Percentiles rank a stretch among this genome's conserved stretches.
Evolutionary conservation across 1,140 invertebrate species (phyloP).

Genomic region (Ladona fulva): DNA sequence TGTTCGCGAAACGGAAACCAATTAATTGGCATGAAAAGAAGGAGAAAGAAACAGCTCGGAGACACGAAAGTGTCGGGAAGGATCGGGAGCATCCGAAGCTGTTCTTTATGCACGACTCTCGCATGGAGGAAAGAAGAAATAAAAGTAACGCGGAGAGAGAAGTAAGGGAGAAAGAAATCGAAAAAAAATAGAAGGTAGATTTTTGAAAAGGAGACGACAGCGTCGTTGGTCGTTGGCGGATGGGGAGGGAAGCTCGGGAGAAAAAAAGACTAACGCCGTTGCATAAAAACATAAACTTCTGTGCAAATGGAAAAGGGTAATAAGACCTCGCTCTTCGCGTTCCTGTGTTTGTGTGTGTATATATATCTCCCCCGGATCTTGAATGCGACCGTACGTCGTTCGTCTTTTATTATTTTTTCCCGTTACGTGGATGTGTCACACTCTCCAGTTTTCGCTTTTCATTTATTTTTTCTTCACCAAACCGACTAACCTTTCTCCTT

Average conservation of each 20-base stretch:
- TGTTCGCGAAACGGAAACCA: too few species aligned
- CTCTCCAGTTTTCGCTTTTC: not conserved
- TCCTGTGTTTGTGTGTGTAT: not conserved
- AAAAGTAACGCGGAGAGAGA: not conserved
- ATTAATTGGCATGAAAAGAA: too few species aligned
- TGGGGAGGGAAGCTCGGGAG: not conserved
- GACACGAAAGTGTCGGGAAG: too few species aligned
- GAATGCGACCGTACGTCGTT: not conserved
- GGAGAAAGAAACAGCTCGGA: too few species aligned
- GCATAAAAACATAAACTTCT: not conserved
- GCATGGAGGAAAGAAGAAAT: not conserved
- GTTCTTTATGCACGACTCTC: not conserved
- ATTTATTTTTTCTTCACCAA: not conserved
- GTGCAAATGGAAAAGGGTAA: slow-evolving; percentile 5
- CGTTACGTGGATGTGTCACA: not conserved
- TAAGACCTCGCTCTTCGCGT: not conserved
- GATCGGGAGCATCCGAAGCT: too few species aligned
- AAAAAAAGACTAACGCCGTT: not conserved
- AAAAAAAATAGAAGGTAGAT: not conserved
- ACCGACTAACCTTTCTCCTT: slow-evolving; percentile 3
- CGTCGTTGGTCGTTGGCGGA: not conserved
- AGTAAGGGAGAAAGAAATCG: not conserved
- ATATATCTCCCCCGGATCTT: not conserved
- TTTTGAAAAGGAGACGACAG: slow-evolving; percentile 3
- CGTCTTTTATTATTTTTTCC: not conserved